Evolutionary conservation across 2,113 vertebrate species (phyloP), one percentile per base, ranked within the genome.

Genomic region (Mustela nigripes): DNA sequence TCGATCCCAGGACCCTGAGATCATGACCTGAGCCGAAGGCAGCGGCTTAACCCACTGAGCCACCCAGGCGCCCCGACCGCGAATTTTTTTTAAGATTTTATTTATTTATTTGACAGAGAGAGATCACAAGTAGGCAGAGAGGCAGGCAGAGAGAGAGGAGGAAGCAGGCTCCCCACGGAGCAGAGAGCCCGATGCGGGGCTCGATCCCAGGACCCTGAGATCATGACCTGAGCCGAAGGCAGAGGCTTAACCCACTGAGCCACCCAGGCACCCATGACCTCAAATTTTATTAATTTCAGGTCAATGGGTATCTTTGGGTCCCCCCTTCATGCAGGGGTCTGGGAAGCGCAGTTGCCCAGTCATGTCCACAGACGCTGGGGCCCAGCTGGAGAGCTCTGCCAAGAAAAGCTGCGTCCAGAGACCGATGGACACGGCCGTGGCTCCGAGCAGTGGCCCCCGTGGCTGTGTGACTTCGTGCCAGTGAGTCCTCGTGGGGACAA

Each of bases 301-400:
- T 7, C 39, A 7, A 7, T 14, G 71, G 71, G 71, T 26, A 8
- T 16, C 24, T 45, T 28, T 16, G 73, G 73, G 73, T 8, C 39
- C 73, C 39, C 8, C 24, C 73, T 45, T 42, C 39, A 14, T 14
- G 10, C 39, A 28, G 73, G 24, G 22, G 73, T 8, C 73, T 28
- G 42, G 24, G 73, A 45, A 24, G 7, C 4, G 22, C 39, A 7
- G 39, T 16, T 1, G 6, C 22, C 71, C 11, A 0, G 71, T 14
- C 0, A 1, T 24, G 22, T 28, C 73, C 12, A 16, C 1, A 7
- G 24, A 45, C 0, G 24, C 73, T 16, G 39, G 39, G 7, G 73
- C 39, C 73, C 39, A 24, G 71, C 71, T 24, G 71, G 71, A 11
- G 1, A 11, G 71, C 36, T 42, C 71, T 42, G 21, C 36, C 36